A percentile compares a stretch with the other conserved stretches of the same genome.
phyloP scores from a whole-genome alignment of 2,797 vertebrate genomes.

The Hypotaenidia okinawae region DNA sequence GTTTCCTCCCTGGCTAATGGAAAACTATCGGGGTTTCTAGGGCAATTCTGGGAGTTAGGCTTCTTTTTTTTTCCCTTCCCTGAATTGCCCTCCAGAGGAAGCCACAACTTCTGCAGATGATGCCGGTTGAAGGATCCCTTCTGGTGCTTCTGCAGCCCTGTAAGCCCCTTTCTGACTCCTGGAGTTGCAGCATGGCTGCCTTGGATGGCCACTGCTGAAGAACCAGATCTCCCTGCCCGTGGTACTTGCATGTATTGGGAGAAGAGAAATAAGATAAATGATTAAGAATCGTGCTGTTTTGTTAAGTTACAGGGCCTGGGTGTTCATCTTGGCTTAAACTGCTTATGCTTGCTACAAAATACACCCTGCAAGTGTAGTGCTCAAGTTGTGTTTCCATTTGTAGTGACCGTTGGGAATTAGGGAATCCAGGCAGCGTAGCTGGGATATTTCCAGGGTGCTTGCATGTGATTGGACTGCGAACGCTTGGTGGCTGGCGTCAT shows the following conservation, averaged over 20 bases:
- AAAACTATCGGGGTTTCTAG: constrained; percentile 8
- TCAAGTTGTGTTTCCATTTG: background rate
- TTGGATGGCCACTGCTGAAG: background rate
- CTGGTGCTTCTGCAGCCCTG: background rate
- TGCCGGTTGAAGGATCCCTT: background rate
- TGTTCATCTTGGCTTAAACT: background rate
- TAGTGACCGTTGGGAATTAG: background rate
- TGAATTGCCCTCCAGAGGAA: background rate
- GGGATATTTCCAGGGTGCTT: background rate
- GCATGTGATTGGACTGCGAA: background rate
- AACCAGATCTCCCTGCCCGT: background rate
- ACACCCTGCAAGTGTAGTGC: background rate
- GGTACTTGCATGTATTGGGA: background rate
- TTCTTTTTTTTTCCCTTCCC: background rate
- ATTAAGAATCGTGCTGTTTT: background rate
- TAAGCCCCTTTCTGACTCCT: background rate
- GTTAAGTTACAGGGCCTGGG: background rate
- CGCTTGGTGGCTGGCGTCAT: background rate
- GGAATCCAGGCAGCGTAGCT: background rate
- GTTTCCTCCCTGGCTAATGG: background rate
- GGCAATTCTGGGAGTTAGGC: background rate
- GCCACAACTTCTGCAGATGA: background rate
- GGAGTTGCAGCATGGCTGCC: background rate
- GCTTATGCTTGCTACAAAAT: background rate
- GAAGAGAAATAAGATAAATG: background rate